A percentile compares a stretch with the other conserved stretches of the same genome.
Conservation (phyloP, 1,140 invertebrate species). For the Caenorhabditis tropicalis region DNA sequence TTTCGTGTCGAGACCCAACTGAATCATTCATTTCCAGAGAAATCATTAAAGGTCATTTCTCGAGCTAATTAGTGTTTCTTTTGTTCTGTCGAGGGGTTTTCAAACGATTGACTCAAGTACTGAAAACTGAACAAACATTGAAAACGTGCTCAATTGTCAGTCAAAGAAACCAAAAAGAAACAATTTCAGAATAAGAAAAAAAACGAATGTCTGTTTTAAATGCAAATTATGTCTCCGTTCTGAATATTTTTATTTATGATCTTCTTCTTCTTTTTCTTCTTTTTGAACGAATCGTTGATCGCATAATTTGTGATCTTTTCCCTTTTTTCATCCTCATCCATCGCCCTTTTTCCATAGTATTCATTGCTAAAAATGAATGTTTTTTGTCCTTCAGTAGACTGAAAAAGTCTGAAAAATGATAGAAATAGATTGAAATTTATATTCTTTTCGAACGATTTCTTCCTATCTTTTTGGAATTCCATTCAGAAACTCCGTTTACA, state of each 20-base stretch:
- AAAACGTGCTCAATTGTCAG: background rate
- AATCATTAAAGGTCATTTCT: background rate
- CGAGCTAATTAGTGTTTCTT: background rate
- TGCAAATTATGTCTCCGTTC: background rate
- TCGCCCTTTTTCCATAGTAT: background rate
- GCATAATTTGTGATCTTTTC: background rate
- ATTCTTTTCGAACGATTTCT: background rate
- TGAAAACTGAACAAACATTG: background rate
- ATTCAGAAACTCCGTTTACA: background rate
- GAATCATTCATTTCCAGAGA: background rate
- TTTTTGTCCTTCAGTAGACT: background rate
- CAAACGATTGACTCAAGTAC: background rate
- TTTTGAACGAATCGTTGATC: background rate
- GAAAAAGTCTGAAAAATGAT: background rate
- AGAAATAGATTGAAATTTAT: background rate
- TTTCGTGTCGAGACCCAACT: conserved; percentile 3
- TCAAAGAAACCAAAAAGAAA: background rate
- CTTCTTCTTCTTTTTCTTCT: background rate
- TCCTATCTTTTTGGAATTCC: background rate
- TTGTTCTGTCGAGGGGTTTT: background rate
- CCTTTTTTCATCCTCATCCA: background rate
- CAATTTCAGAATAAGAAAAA: background rate
- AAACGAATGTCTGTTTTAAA: background rate
- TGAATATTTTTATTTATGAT: background rate
- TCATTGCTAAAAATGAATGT: background rate